A percentile compares a stretch with the other conserved stretches of the same genome.
These are phyloP conservation scores for Enteromius viviparus DNA, from an alignment of 2,797 vertebrate genomes.

Conservation along the genomic window DNA sequence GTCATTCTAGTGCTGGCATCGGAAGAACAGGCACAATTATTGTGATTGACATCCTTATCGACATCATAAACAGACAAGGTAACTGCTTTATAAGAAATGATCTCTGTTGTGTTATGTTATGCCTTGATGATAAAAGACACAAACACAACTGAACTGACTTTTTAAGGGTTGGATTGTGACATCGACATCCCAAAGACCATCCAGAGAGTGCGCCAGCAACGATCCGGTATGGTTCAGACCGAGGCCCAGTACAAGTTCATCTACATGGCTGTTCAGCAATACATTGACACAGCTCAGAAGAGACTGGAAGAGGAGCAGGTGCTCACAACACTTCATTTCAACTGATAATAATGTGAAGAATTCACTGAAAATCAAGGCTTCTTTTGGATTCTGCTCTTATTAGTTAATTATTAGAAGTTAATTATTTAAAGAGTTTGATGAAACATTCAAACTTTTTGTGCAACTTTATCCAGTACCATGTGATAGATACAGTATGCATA, in stretches of 20 bases:
- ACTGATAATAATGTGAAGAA: not conserved
- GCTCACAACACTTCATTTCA: slow-evolving; percentile 6
- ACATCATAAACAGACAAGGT: slow-evolving; percentile 85
- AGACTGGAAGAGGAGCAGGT: slow-evolving; percentile 85
- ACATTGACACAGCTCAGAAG: slow-evolving; percentile 85
- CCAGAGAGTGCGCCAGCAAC: slow-evolving; percentile 85
- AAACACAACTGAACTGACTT: not conserved
- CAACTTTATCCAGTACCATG: not conserved
- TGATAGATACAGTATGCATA: not conserved
- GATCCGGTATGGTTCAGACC: slow-evolving; percentile 89
- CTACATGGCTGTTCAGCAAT: slow-evolving; percentile 86
- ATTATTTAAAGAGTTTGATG: not conserved
- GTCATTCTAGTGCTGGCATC: slow-evolving; percentile 80
- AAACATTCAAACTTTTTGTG: not conserved
- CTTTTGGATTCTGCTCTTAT: not conserved
- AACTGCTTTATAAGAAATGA: slow-evolving; percentile 27
- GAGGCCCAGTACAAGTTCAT: slow-evolving; percentile 91
- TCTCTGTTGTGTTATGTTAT: not conserved
- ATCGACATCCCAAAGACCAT: slow-evolving; percentile 88
- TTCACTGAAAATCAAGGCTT: not conserved
- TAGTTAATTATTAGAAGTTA: not conserved
- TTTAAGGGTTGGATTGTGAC: slow-evolving; percentile 83
- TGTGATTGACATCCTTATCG: slow-evolving; percentile 87
- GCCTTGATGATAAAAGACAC: not conserved
- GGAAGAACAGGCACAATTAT: slow-evolving; percentile 88